Percentiles rank a stretch among this genome's conserved stretches.
Evolutionary conservation across 2,113 vertebrate genomes (phyloP).

Genomic region (Hyperopisus bebe): DNA sequence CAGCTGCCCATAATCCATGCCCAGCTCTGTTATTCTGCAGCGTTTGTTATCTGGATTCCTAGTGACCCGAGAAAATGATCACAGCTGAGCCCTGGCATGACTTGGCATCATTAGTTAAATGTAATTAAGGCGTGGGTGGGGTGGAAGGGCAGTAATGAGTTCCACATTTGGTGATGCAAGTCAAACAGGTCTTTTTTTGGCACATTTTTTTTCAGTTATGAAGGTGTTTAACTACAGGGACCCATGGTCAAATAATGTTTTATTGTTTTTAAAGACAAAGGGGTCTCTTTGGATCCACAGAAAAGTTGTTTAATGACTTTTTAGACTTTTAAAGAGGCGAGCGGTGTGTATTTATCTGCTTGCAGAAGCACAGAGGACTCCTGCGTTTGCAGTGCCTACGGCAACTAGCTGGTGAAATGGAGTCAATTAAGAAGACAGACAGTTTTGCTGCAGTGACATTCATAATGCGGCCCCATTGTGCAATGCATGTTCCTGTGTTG

Average conservation of each 20-base stretch:
- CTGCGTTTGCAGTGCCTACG: background rate
- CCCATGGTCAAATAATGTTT: background rate
- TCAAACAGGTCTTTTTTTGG: background rate
- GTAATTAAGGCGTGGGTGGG: background rate
- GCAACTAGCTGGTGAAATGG: background rate
- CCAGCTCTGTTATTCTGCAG: background rate
- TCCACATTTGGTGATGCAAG: background rate
- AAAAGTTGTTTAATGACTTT: constrained; percentile 3
- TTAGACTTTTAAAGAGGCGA: background rate
- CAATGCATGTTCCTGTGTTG: background rate
- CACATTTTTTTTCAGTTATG: background rate
- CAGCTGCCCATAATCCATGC: background rate
- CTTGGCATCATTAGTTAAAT: constrained; percentile 3
- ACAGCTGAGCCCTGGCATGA: background rate
- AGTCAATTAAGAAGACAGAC: background rate
- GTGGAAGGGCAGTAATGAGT: background rate
- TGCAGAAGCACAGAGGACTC: background rate
- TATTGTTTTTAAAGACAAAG: background rate
- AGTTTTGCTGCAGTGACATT: background rate
- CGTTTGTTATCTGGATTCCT: background rate
- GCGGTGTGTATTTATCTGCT: background rate
- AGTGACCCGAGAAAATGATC: background rate
- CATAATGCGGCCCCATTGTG: background rate
- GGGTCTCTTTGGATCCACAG: background rate
- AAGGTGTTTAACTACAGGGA: background rate